These are phyloP conservation scores for Eupsilia transversa DNA, from an alignment of 2,888 invertebrate genomes.

Conservation along the genomic window DNA sequence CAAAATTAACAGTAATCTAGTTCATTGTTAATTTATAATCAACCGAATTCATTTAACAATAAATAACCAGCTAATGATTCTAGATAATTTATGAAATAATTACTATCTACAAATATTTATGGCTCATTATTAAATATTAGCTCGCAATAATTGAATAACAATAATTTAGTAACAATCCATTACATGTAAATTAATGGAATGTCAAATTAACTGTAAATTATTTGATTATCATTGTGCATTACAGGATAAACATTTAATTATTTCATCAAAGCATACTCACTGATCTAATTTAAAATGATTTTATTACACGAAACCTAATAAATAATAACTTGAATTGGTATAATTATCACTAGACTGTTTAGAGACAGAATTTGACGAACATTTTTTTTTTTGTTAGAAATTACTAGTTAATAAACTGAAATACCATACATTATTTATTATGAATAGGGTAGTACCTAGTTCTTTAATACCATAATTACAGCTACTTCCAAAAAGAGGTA, in stretches of 20 bases:
- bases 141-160: not conserved
- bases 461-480: not conserved
- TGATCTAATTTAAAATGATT: not conserved
- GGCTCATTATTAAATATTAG: constrained; percentile 3
- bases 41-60: not conserved
- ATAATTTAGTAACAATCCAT: constrained; percentile 9
- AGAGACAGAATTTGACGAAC: not conserved
- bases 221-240: not conserved
- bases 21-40: not conserved
- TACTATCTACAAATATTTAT: constrained; percentile 4
- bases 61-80: not conserved
- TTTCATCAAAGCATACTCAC: not conserved
- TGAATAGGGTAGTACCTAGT: not conserved
- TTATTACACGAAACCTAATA: not conserved
- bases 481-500: not conserved
- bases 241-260: not conserved
- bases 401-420: not conserved
- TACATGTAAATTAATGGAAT: constrained; percentile 8
- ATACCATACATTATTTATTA: not conserved
- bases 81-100: not conserved
- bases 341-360: not conserved
- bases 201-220: constrained; percentile 10
- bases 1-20: not conserved
- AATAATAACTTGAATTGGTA: not conserved
- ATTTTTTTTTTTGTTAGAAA: not conserved